A percentile compares a stretch with the other conserved stretches of the same genome.
These are phyloP conservation scores for Matsumurasca onukii DNA, from an alignment of 1,140 invertebrate species.

Conservation along the genomic window DNA sequence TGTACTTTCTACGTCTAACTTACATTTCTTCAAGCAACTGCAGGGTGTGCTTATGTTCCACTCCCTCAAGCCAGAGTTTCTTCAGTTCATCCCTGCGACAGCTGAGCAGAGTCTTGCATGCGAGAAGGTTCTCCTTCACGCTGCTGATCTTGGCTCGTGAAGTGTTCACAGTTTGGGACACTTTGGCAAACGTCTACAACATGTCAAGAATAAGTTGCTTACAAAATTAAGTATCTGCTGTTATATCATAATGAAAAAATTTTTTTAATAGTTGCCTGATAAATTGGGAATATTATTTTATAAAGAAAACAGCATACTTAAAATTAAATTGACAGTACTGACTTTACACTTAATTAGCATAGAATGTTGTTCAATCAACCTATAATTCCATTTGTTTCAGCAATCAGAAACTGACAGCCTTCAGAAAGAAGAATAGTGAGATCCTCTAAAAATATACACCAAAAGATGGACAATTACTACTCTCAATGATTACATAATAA, in stretches of 20 bases:
- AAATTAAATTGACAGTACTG: conserved; percentile 14
- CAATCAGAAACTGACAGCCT: no score
- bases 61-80: conserved; percentile 88
- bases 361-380: no score
- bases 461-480: no score
- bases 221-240: not conserved
- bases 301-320: not conserved
- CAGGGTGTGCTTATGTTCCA: conserved; percentile 89
- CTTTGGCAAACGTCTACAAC: conserved; percentile 71
- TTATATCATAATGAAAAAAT: not conserved
- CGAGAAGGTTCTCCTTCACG: conserved; percentile 86
- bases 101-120: conserved; percentile 86
- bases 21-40: conserved; percentile 88
- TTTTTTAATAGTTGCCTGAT: not conserved
- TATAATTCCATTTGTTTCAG: no score
- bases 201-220: conserved; percentile 24
- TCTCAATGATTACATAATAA: no score
- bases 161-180: conserved; percentile 74
- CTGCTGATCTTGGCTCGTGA: conserved; percentile 80
- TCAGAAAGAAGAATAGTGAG: no score
- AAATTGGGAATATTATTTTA: not conserved
- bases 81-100: conserved; percentile 91
- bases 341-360: no score
- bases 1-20: no score
- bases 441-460: no score